Percentiles rank a stretch among this genome's conserved stretches.
Conservation (phyloP, 2,113 vertebrate species). For the Catharus minimus region DNA sequence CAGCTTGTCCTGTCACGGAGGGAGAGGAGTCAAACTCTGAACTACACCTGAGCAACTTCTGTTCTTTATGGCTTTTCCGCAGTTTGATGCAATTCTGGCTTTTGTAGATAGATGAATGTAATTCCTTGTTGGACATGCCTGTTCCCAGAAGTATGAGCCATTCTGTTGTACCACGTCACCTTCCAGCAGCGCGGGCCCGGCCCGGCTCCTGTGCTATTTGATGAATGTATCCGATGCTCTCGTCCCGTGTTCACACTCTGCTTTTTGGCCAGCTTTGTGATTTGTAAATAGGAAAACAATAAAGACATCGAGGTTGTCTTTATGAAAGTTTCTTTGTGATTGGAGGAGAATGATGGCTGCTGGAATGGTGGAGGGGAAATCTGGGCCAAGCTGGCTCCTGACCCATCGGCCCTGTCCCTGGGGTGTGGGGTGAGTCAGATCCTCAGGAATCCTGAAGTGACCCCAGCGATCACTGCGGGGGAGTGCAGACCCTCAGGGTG, state of each 20-base stretch:
- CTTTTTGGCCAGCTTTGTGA: constrained; percentile 63
- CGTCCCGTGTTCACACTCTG: constrained; percentile 54
- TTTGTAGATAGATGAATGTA: constrained; percentile 57
- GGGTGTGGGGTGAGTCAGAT: rapidly evolving
- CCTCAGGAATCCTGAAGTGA: rapidly evolving
- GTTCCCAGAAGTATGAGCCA: background rate
- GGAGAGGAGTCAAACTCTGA: background rate
- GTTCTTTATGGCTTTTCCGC: background rate
- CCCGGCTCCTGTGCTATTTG: background rate
- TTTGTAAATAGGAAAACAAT: constrained; percentile 73
- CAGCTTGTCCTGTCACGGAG: background rate
- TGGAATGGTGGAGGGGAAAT: rapidly evolving
- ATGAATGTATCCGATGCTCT: constrained; percentile 64
- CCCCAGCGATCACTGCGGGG: rapidly evolving
- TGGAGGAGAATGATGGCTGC: rapidly evolving
- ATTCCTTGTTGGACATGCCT: constrained; percentile 23
- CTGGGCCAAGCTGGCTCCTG: rapidly evolving
- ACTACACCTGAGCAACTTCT: background rate
- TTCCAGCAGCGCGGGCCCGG: background rate
- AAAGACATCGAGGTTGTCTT: constrained; percentile 61
- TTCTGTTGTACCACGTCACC: constrained; percentile 27
- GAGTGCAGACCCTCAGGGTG: rapidly evolving
- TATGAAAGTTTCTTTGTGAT: background rate
- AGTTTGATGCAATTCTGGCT: constrained; percentile 47
- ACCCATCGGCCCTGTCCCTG: background rate